These are phyloP conservation scores for Mormyrops attenuatus DNA, from an alignment of 2,797 vertebrate genomes.

Conservation along the genomic window DNA sequence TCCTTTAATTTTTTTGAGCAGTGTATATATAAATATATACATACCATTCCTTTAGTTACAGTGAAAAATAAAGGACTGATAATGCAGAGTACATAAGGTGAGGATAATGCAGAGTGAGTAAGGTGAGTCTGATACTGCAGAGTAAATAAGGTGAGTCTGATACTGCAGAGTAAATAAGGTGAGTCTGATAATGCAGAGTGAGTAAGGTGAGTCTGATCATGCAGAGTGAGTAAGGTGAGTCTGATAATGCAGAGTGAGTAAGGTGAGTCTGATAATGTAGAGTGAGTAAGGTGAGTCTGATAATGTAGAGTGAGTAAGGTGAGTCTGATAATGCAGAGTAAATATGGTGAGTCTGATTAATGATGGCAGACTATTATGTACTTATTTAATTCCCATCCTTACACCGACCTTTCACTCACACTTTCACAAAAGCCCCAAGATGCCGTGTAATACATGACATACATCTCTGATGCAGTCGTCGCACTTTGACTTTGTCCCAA, in stretches of 20 bases:
- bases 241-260: too few species aligned
- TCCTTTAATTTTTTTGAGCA: too few species aligned
- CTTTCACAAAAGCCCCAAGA: neutral
- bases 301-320: neutral
- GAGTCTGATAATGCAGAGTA: neutral
- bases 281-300: neutral
- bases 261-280: too few species aligned
- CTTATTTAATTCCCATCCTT: neutral
- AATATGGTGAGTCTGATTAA: neutral
- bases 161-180: too few species aligned
- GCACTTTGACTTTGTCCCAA: neutral
- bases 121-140: too few species aligned
- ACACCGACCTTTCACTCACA: neutral
- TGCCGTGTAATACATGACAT: neutral
- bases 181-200: too few species aligned
- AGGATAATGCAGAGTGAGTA: too few species aligned
- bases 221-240: too few species aligned
- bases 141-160: too few species aligned
- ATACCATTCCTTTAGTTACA: conserved; percentile 6
- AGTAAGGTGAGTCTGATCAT: too few species aligned
- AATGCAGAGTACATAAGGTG: too few species aligned
- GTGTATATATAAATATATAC: too few species aligned
- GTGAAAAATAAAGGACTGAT: neutral
- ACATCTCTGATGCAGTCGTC: neutral
- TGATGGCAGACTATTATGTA: neutral